Percentiles rank a stretch among this genome's conserved stretches.
These are phyloP conservation scores for Drosophila cracens DNA, from an alignment of 2,888 invertebrate species.

Conservation along the genomic window DNA sequence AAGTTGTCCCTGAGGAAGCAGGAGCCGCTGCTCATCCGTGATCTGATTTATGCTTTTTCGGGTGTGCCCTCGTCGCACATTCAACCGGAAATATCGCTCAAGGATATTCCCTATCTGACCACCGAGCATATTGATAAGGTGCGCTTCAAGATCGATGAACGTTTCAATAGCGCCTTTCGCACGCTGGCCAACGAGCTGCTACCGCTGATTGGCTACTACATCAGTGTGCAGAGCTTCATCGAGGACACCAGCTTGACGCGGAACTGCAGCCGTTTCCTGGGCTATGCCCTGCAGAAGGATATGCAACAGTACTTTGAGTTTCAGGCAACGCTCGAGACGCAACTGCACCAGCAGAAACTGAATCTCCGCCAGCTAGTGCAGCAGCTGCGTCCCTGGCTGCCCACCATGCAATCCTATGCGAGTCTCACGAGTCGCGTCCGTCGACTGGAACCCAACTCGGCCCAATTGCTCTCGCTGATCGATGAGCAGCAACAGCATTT, in stretches of 20 bases:
- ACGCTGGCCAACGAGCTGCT: slow-evolving; percentile 53
- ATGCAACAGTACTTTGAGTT: slow-evolving; percentile 54
- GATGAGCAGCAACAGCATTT: slow-evolving; percentile 34
- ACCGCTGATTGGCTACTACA: slow-evolving; percentile 59
- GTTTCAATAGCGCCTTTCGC: slow-evolving; percentile 49
- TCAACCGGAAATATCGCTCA: slow-evolving; percentile 39
- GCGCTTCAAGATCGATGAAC: slow-evolving; percentile 60
- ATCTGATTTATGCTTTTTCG: slow-evolving; percentile 68
- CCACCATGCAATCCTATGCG: slow-evolving; percentile 43
- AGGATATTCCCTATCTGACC: slow-evolving; percentile 33
- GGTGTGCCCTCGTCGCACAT: slow-evolving; percentile 65
- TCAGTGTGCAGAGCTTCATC: slow-evolving; percentile 62
- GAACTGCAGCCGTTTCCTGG: slow-evolving; percentile 34
- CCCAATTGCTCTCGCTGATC: slow-evolving; percentile 51
- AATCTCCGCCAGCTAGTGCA: slow-evolving; percentile 52
- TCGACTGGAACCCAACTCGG: slow-evolving; percentile 22
- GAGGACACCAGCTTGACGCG: slow-evolving; percentile 52
- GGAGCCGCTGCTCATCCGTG: slow-evolving; percentile 56
- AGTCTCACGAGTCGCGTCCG: slow-evolving; percentile 40
- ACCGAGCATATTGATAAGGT: slow-evolving; percentile 46
- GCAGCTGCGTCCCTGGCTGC: slow-evolving; percentile 58
- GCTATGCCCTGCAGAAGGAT: slow-evolving; percentile 30
- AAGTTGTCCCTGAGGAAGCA: slow-evolving; percentile 44
- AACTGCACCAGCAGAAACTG: slow-evolving; percentile 42
- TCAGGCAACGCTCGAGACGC: slow-evolving; percentile 51